These are phyloP conservation scores for Tubiluchus corallicola DNA, from an alignment of 2,888 invertebrate genomes.

Conservation along the genomic window DNA sequence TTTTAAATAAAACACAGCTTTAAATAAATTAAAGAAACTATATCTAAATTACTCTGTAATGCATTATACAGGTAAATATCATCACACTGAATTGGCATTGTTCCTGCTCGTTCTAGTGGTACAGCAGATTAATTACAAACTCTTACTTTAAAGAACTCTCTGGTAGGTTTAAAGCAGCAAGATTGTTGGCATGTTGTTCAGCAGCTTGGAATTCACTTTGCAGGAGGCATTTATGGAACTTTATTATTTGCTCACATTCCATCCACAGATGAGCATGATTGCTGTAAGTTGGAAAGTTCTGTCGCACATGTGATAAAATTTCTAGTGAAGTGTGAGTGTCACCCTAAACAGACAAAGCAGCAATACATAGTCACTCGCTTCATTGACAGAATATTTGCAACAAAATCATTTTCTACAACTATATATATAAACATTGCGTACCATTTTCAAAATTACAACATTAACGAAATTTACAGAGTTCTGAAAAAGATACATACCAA, in stretches of 20 bases:
- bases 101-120: no score
- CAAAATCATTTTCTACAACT: conserved; percentile 7
- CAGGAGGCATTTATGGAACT: conserved; percentile 22
- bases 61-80: no score
- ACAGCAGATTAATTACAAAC: no score
- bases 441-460: not conserved
- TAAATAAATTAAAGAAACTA: no score
- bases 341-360: conserved; percentile 28
- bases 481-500: no score
- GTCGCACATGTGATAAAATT: conserved; percentile 41
- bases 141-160: conserved; percentile 35
- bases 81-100: no score
- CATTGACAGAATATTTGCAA: conserved; percentile 8
- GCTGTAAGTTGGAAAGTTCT: conserved; percentile 41
- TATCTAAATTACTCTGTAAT: no score
- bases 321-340: conserved; percentile 38
- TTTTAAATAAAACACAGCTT: no score
- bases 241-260: conserved; percentile 31
- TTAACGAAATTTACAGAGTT: conserved; percentile 7
- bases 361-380: conserved; percentile 5
- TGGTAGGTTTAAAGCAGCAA: conserved; percentile 45
- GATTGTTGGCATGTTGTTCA: conserved; percentile 44
- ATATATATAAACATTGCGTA: not conserved
- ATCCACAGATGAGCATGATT: conserved; percentile 45
- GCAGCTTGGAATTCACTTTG: conserved; percentile 48